A percentile compares a stretch with the other conserved stretches of the same genome.
phyloP scores from a whole-genome alignment of 2,113 vertebrate genomes.

The Erythrolamprus reginae region DNA sequence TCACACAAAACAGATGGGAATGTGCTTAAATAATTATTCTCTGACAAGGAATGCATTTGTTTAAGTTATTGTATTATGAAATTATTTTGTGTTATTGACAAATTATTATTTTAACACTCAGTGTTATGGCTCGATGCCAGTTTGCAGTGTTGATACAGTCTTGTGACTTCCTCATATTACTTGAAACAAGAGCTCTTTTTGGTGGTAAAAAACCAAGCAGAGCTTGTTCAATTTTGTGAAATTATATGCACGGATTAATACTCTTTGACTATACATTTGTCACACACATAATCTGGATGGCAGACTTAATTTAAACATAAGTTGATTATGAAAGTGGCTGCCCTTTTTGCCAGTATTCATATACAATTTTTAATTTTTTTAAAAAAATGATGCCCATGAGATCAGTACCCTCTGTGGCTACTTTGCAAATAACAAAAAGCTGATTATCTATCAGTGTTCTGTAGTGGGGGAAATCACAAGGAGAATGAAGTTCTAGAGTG shows the following conservation, averaged over 20 bases:
- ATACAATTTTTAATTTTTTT: constrained; percentile 16
- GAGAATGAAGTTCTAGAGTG: constrained; percentile 27
- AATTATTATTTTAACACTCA: constrained; percentile 29
- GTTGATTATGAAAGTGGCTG: constrained; percentile 33
- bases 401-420: constrained; percentile 23
- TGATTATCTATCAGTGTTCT: background rate
- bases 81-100: constrained; percentile 45
- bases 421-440: constrained; percentile 8
- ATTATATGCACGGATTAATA: background rate
- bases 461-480: constrained; percentile 45
- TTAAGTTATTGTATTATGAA: constrained; percentile 33
- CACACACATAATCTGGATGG: background rate
- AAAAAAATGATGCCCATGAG: constrained; percentile 21
- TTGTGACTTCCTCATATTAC: constrained; percentile 55
- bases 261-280: constrained; percentile 17
- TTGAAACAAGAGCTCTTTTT: constrained; percentile 21
- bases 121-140: constrained; percentile 40
- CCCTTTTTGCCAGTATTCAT: background rate
- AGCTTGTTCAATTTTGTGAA: background rate
- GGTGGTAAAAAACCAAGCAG: constrained; percentile 16
- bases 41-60: constrained; percentile 30
- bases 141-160: constrained; percentile 32
- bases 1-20: constrained; percentile 93
- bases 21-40: constrained; percentile 46
- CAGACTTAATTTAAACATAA: constrained; percentile 6